Percentiles rank a stretch among this genome's conserved stretches.
phyloP scores from a whole-genome alignment of 2,888 invertebrate genomes.

The Ormia ochracea region DNA sequence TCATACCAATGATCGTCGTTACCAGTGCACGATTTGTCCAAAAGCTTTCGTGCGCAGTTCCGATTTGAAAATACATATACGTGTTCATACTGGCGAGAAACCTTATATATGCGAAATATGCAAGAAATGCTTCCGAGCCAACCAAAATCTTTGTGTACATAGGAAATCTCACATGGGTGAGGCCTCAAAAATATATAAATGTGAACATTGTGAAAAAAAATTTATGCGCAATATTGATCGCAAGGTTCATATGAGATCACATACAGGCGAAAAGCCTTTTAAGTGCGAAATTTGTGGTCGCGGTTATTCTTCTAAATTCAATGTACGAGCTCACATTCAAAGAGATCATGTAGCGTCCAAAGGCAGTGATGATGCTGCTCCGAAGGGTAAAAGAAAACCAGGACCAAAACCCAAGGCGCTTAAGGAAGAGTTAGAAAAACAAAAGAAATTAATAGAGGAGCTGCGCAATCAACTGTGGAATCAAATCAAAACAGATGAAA shows the following conservation, averaged over 20 bases:
- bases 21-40: constrained; percentile 70
- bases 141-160: constrained; percentile 74
- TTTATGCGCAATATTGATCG: constrained; percentile 74
- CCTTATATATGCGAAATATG: constrained; percentile 73
- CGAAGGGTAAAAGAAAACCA: constrained; percentile 57
- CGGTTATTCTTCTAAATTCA: constrained; percentile 73
- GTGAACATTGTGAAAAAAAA: constrained; percentile 73
- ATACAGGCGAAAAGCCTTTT: constrained; percentile 74
- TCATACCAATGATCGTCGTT: constrained; percentile 73
- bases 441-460: constrained; percentile 67
- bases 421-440: constrained; percentile 66
- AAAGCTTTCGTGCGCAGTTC: constrained; percentile 74
- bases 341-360: constrained; percentile 68
- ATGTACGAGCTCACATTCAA: constrained; percentile 71
- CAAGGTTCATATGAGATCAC: constrained; percentile 73
- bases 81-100: constrained; percentile 74
- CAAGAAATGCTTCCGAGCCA: constrained; percentile 72
- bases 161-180: constrained; percentile 72
- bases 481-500: constrained; percentile 56
- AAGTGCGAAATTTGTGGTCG: constrained; percentile 70
- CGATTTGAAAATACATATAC: constrained; percentile 72
- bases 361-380: neutral
- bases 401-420: constrained; percentile 65
- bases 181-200: constrained; percentile 69
- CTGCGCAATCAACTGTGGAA: constrained; percentile 61